Base-by-base conservation (phyloP, 2,888 invertebrate genomes). In the Noctua janthina region DNA sequence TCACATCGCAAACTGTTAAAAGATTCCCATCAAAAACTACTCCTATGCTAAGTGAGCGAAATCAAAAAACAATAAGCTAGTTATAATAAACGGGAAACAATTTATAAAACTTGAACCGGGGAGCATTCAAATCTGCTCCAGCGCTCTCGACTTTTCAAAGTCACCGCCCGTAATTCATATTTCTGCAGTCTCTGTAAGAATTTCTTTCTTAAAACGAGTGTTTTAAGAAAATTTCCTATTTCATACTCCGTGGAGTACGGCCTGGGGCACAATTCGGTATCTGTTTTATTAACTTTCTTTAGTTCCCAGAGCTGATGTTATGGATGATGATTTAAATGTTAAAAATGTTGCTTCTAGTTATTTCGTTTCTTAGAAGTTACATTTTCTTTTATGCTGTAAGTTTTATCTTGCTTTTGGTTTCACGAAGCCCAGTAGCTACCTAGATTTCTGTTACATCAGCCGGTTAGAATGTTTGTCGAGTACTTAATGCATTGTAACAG, bases 141-240 rank as follows among this genome's bases (percentile, higher is more conserved):
- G 90, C 87, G 90, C 89, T 90, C 90, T 89, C 88, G 91, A 93
- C 92, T 94, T 94, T 93, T 93, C 93, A 92, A 93, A 93, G 94
- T 93, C 93, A 92, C 89, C 85, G 89, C 84, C 83, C 92, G 92
- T 94, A 94, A 93, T 91, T 94, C 93, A 93, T 92, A 92, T 92
- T 91, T 89, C 90, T 92, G 91, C 92, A 92, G 89, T 92, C 89
- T 90, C 86, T 84, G 87, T 87, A 84, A 87, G 90, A 90, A 90
- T 88, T 89, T 91, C 90, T 89, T 85, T 81, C 81, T 75, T 68
- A 70, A 82, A 83, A 85, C 81, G 77, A 80, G 81, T 79, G 81
- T 88, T 84, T 84, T 85, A 78, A 86, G 84, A 87, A 86, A 82
- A 86, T 87, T 87, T 88, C 72, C 79, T 79, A 88, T 85, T 83